These are phyloP conservation scores for Enteromius thamalakanensis DNA, from an alignment of 2,797 vertebrate genomes.

Conservation along the genomic window DNA sequence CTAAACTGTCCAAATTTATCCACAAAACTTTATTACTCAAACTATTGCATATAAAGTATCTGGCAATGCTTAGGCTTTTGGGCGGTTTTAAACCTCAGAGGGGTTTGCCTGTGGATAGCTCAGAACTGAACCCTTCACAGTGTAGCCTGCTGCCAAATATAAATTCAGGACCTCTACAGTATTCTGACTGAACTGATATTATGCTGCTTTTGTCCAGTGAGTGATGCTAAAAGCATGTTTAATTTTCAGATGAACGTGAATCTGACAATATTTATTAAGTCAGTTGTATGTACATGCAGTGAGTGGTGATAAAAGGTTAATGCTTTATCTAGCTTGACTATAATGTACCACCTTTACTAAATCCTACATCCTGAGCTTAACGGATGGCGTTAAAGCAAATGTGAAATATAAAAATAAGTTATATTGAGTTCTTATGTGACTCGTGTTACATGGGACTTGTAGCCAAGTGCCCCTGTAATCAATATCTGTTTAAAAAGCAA, in stretches of 20 bases:
- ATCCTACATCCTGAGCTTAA: background rate
- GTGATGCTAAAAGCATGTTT: background rate
- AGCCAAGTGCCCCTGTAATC: background rate
- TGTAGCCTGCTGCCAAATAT: too few relatives aligned
- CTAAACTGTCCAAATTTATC: too few relatives aligned
- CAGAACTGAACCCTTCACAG: too few relatives aligned
- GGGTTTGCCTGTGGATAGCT: too few relatives aligned
- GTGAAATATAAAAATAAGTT: background rate
- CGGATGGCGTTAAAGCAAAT: background rate
- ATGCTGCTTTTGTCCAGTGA: background rate
- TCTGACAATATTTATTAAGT: background rate
- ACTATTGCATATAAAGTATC: too few relatives aligned
- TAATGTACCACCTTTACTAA: background rate
- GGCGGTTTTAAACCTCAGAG: too few relatives aligned
- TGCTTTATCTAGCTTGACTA: background rate
- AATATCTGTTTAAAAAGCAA: background rate
- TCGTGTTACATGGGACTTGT: background rate
- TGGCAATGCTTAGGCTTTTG: too few relatives aligned
- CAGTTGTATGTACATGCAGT: background rate
- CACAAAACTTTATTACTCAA: too few relatives aligned
- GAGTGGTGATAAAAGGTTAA: background rate
- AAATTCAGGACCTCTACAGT: too few relatives aligned
- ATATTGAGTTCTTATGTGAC: background rate
- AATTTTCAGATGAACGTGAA: background rate
- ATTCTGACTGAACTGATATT: background rate